Conservation (phyloP, 2,797 vertebrate genomes). For the Steatocranus sp. region DNA sequence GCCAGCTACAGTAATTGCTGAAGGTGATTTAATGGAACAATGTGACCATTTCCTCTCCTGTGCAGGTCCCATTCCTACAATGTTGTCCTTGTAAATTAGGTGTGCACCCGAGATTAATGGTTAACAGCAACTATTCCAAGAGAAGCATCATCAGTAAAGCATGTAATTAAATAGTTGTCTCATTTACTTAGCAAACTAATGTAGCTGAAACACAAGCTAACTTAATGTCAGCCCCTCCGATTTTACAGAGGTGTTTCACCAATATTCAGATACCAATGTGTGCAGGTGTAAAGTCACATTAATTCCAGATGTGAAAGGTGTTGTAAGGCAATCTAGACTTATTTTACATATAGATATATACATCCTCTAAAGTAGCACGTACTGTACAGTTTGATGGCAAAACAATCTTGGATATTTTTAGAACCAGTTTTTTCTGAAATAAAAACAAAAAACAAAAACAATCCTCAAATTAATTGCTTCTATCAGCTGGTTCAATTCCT, state of each 20-base stretch:
- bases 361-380: neutral
- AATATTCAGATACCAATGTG: neutral
- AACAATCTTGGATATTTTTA: constrained; percentile 28
- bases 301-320: neutral
- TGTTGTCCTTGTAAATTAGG: constrained; percentile 78
- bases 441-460: constrained; percentile 18
- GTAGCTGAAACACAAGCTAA: constrained; percentile 57
- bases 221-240: constrained; percentile 37
- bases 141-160: constrained; percentile 69
- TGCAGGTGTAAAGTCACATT: neutral
- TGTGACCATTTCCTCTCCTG: constrained; percentile 55
- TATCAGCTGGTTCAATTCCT: constrained; percentile 74
- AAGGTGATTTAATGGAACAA: constrained; percentile 68
- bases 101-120: constrained; percentile 73
- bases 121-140: constrained; percentile 68
- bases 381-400: neutral
- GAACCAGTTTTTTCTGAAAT: constrained; percentile 25
- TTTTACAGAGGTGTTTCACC: neutral
- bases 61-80: constrained; percentile 45
- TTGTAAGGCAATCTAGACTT: neutral
- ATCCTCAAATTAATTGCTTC: constrained; percentile 74
- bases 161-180: constrained; percentile 74
- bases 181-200: constrained; percentile 72
- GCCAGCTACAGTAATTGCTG: constrained; percentile 66
- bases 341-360: neutral